Evolutionary conservation across 2,797 vertebrate genomes (phyloP), one percentile per base, ranked within the genome.

Genomic region (Anabas testudineus): DNA sequence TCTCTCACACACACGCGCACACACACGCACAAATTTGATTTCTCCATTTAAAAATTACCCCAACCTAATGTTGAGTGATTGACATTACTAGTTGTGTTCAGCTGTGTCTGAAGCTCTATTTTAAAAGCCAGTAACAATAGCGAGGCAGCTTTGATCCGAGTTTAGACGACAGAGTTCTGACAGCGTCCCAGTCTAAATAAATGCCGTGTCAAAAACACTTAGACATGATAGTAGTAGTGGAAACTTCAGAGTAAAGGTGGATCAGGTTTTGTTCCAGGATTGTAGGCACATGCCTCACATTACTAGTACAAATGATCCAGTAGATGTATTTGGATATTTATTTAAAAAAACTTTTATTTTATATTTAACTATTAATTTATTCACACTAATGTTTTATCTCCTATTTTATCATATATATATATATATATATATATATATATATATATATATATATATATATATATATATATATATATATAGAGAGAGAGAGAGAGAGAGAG

Each of bases 141-240:
- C 42, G 13, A 32, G 61, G 36, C 24, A 13, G 7, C 37, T 43
- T 42, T 80, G 60, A 82, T 78, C 69, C 19, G 2, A 54, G 58
- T 71, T 60, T 19, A 57, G 66, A 19, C 10, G 21, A 30, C 65
- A 36, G n/a, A 43, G 49, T 30, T 74, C 41, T 67, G 62, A 76
- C 69, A 59, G 74, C 19, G 14, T 51, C 57, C 28, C 3, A 24
- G 57, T 61, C 47, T 67, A 74, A 75, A 86, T 67, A 64, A 88
- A 82, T 28, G 36, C 18, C 3, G 10, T 16, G 56, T 78, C 73
- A 84, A 32, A 79, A 71, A 65, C 76, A 75, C 53, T 80, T 42
- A 78, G 24, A 48, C 21, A 0, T 45, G 60, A 75, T 3, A 7
- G 0, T 1, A 56, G 46, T 46, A 54, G 15, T 26, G 5, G 24